Conservation (phyloP, 1,140 invertebrate species). For the Cecropterus lyciades region DNA sequence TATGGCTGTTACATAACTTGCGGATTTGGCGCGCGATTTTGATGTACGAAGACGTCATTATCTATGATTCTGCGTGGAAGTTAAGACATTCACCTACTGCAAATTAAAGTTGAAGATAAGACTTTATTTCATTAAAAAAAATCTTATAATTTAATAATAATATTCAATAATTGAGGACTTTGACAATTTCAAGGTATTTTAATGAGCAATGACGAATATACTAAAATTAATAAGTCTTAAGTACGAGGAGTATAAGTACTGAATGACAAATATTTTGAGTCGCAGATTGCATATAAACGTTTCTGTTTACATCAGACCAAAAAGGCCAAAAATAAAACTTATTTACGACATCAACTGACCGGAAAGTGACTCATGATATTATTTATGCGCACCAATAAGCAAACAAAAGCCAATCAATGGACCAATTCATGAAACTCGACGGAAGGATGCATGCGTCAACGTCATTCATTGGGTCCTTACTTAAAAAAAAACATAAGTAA, state of each 20-base stretch:
- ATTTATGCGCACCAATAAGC: conserved; percentile 46
- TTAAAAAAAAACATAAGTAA: too few relatives aligned
- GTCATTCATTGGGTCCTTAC: conserved; percentile 14
- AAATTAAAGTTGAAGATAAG: too few relatives aligned
- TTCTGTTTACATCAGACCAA: conserved; percentile 11
- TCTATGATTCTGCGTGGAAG: neutral
- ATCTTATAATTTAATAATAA: too few relatives aligned
- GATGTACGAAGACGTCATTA: neutral
- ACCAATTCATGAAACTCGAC: conserved; percentile 47
- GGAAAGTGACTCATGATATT: conserved; percentile 44
- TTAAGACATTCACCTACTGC: neutral
- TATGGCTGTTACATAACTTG: conserved; percentile 7
- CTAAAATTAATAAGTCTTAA: conserved; percentile 1
- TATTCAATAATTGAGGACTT: too few relatives aligned
- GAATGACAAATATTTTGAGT: conserved; percentile 29
- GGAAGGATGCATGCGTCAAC: conserved; percentile 45
- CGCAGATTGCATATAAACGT: conserved; percentile 1
- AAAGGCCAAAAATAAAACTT: conserved; percentile 33
- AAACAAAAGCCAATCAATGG: conserved; percentile 49
- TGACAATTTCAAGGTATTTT: too few relatives aligned
- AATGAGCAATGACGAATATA: neutral
- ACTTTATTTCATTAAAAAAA: too few relatives aligned
- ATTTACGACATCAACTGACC: conserved; percentile 26
- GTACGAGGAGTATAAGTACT: neutral
- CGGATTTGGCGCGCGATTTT: conserved; percentile 8